A percentile compares a stretch with the other conserved stretches of the same genome.
These are phyloP conservation scores for Pteronura brasiliensis DNA, from an alignment of 2,113 vertebrate genomes.

Conservation along the genomic window DNA sequence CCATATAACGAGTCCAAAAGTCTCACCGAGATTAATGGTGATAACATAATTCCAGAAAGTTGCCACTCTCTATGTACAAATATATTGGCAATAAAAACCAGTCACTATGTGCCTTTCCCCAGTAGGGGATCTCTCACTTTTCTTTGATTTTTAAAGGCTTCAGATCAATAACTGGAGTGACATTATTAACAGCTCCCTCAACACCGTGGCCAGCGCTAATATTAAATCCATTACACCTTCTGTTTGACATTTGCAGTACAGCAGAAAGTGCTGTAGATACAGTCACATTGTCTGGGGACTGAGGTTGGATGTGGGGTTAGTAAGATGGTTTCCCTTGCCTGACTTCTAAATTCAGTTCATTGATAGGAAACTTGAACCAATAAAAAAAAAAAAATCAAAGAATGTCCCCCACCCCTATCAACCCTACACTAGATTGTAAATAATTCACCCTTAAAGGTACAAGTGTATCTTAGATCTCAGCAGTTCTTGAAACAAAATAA, in stretches of 20 bases:
- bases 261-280: constrained; percentile 86
- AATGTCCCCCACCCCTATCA: not conserved
- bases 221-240: constrained; percentile 87
- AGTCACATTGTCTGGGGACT: constrained; percentile 84
- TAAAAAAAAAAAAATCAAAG: not conserved
- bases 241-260: constrained; percentile 86
- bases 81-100: constrained; percentile 85
- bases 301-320: constrained; percentile 80
- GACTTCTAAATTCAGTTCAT: constrained; percentile 82
- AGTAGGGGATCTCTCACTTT: constrained; percentile 84
- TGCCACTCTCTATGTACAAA: constrained; percentile 83
- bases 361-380: constrained; percentile 80
- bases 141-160: constrained; percentile 87
- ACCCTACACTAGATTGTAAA: constrained; percentile 67
- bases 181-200: constrained; percentile 90
- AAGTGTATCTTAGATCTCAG: constrained; percentile 14
- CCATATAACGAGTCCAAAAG: constrained; percentile 79
- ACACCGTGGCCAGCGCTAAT: constrained; percentile 87
- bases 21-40: constrained; percentile 80
- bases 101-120: constrained; percentile 84
- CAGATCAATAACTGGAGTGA: constrained; percentile 88
- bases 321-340: constrained; percentile 80
- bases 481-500: constrained; percentile 72
- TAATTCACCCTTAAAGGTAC: constrained; percentile 70
- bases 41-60: constrained; percentile 84